phyloP scores from a whole-genome alignment of 2,888 invertebrate genomes.

The Crossocerus cetratus region DNA sequence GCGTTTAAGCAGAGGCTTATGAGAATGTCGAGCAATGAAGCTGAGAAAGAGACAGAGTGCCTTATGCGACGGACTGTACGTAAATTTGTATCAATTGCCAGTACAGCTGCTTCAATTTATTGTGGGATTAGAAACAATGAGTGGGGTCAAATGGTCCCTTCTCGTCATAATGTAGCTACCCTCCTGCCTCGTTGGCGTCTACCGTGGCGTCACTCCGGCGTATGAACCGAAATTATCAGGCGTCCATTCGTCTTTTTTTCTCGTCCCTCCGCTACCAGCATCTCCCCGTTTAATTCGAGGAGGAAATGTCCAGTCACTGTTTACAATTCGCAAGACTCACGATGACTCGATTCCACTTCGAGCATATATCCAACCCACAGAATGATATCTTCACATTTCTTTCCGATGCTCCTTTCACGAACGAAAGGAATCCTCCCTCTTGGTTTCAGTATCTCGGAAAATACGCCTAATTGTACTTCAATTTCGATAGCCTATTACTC shows the following conservation, averaged over 20 bases:
- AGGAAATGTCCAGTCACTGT: slow-evolving; percentile 19
- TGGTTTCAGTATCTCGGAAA: too few relatives aligned
- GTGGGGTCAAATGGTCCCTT: slow-evolving; percentile 75
- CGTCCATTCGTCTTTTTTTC: slow-evolving; percentile 46
- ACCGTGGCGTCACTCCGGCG: slow-evolving; percentile 60
- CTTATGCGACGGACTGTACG: slow-evolving; percentile 73
- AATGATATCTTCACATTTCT: too few relatives aligned
- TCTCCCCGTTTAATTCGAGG: slow-evolving; percentile 25
- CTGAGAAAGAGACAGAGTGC: slow-evolving; percentile 25
- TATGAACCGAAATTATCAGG: slow-evolving; percentile 56
- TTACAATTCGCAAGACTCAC: background rate
- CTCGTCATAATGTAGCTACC: slow-evolving; percentile 70
- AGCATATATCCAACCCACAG: too few relatives aligned
- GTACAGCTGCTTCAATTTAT: slow-evolving; percentile 77
- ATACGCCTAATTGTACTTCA: too few relatives aligned
- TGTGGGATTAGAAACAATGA: slow-evolving; percentile 77
- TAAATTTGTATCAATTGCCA: slow-evolving; percentile 76
- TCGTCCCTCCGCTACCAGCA: slow-evolving; percentile 8
- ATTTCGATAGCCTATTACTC: too few relatives aligned
- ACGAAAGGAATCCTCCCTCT: too few relatives aligned
- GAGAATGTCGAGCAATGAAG: too few relatives aligned
- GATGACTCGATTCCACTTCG: too few relatives aligned
- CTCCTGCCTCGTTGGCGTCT: slow-evolving; percentile 59
- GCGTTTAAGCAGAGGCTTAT: too few relatives aligned
- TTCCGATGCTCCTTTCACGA: too few relatives aligned